Evolutionary conservation across 2,113 vertebrate genomes (phyloP), one percentile per base, ranked within the genome.

Genomic region (Aphelocoma coerulescens): DNA sequence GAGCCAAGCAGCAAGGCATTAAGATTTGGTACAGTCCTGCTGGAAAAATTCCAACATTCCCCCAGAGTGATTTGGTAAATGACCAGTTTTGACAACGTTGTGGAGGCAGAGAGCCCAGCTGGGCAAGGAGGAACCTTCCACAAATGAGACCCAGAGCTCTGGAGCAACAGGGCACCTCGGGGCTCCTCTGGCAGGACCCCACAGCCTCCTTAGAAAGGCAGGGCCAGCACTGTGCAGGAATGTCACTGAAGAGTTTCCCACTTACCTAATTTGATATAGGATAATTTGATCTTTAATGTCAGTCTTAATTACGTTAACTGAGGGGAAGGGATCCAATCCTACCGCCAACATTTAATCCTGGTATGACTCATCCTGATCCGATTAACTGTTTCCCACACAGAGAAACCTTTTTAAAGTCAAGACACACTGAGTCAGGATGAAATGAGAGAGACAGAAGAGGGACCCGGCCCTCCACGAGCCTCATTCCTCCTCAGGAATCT

Each of bases 321-420:
- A 75, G 41, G 41, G 65, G 57, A 92, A 72, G 49, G 28, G 16
- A 91, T 79, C 44, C 80, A 65, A 46, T 24, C 26, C 3, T 16
- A 35, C 72, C 0, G 3, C 52, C 88, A 86, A 14, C 76, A 32
- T 86, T 91, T 88, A 88, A 91, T 69, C 48, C 68, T 11, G 43
- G 21, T 4, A 10, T 86, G 89, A 95, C 61, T 92, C 94, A 84
- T 26, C 83, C 86, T 65, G 93, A 93, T 81, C 73, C 52, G 52
- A 95, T 95, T 95, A 91, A 89, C 83, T 72, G 73, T 81, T 89
- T 95, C 94, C 79, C 91, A 88, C 93, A 92, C 80, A 81, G 48
- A 6, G 2, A 91, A 82, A 81, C 61, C 66, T 86, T 74, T 83
- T 52, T 84, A 93, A 96, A 75, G 85, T 88, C 46, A 57, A 89